Percentiles rank a stretch among this genome's conserved stretches.
These are phyloP conservation scores for Aporophyla nigra DNA, from an alignment of 2,888 invertebrate genomes.

Conservation along the genomic window DNA sequence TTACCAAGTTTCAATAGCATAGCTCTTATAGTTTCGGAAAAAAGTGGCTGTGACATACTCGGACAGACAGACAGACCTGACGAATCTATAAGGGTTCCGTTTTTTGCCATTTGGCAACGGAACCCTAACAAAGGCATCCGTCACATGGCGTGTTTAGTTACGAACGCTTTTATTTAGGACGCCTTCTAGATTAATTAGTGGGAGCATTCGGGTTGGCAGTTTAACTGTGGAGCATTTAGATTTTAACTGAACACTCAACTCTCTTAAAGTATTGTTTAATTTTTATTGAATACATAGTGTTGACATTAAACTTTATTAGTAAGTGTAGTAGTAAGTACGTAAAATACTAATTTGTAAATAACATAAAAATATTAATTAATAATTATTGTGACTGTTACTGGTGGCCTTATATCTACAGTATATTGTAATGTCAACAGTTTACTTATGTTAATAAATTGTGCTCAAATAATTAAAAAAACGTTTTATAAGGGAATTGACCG, in stretches of 20 bases:
- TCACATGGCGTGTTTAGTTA: conserved; percentile 50
- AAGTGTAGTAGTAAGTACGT: too few species aligned
- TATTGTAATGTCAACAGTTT: too few species aligned
- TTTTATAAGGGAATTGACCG: background rate
- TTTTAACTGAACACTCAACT: conserved; percentile 47
- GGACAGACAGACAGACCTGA: too few species aligned
- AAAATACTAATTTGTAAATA: background rate
- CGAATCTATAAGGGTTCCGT: too few species aligned
- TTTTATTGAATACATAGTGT: background rate
- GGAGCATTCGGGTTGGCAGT: conserved; percentile 32
- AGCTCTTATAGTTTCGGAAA: too few species aligned
- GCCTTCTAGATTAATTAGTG: conserved; percentile 46
- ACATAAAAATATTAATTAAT: background rate
- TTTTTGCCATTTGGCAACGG: too few species aligned
- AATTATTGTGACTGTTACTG: too few species aligned
- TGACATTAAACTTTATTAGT: background rate
- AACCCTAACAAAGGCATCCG: conserved; percentile 47
- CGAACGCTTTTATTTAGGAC: conserved; percentile 47
- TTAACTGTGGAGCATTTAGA: conserved; percentile 52
- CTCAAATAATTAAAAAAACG: too few species aligned
- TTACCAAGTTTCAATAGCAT: too few species aligned
- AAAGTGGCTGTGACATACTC: too few species aligned
- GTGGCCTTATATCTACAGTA: too few species aligned
- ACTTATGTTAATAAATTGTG: too few species aligned
- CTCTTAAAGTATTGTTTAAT: background rate